phyloP scores from a whole-genome alignment of 2,113 vertebrate genomes.

The Oryzias javanicus region DNA sequence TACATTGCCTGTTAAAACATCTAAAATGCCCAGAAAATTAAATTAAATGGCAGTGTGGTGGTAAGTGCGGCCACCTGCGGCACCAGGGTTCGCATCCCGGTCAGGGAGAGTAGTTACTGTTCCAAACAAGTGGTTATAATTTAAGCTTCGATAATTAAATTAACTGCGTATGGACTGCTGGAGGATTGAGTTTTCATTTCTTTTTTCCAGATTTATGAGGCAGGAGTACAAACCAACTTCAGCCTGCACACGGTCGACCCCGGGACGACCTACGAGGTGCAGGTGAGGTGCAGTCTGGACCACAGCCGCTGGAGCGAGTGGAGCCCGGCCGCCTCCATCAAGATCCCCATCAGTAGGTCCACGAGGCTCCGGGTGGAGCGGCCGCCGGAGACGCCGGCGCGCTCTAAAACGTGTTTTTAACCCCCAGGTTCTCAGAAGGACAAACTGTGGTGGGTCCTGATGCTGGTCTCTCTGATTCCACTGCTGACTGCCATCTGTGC shows the following conservation, averaged over 20 bases:
- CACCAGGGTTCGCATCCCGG: too few species aligned
- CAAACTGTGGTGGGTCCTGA: conserved; percentile 76
- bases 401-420: neutral
- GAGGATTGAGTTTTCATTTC: neutral
- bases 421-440: conserved; percentile 74
- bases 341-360: conserved; percentile 67
- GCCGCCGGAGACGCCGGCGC: neutral
- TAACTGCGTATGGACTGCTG: too few species aligned
- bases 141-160: too few species aligned
- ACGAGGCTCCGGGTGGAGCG: neutral
- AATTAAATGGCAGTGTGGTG: too few species aligned
- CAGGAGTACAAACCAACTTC: conserved; percentile 79
- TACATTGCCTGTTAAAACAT: too few species aligned
- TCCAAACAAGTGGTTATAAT: too few species aligned
- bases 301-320: conserved; percentile 77
- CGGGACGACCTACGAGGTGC: conserved; percentile 77
- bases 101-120: too few species aligned
- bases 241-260: conserved; percentile 80
- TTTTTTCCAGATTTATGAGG: conserved; percentile 73
- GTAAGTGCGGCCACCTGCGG: too few species aligned
- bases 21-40: too few species aligned
- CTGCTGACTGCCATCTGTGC: conserved; percentile 76
- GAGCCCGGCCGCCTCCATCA: conserved; percentile 48
- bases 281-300: conserved; percentile 86
- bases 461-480: conserved; percentile 74